phyloP scores from a whole-genome alignment of 1,140 invertebrate genomes.

The Leptopilina boulardi region DNA sequence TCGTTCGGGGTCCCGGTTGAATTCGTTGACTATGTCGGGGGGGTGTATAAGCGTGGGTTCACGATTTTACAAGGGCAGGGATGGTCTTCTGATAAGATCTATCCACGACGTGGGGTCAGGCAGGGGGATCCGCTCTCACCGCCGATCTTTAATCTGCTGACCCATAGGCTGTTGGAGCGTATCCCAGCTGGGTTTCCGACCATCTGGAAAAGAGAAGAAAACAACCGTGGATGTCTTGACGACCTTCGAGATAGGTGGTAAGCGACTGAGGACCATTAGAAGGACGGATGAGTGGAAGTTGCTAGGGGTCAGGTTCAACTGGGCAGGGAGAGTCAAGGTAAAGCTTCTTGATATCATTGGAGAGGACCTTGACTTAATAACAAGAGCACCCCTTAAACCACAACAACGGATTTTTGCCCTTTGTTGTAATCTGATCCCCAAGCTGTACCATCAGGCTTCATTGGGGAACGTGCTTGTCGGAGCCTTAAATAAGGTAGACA shows the following conservation, averaged over 20 bases:
- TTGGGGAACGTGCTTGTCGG: conserved; percentile 4
- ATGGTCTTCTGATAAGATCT: too few relatives aligned
- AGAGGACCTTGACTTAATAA: not conserved
- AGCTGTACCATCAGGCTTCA: not conserved
- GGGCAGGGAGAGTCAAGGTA: not conserved
- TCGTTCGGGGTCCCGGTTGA: not conserved
- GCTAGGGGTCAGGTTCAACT: not conserved
- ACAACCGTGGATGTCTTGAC: not conserved
- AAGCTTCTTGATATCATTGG: not conserved
- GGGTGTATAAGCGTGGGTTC: not conserved
- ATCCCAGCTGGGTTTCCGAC: not conserved
- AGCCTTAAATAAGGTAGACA: conserved; percentile 37
- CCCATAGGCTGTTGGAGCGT: not conserved
- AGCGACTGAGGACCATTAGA: not conserved
- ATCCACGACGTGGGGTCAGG: too few relatives aligned
- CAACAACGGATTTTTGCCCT: not conserved
- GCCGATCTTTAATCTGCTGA: not conserved
- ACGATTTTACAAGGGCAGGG: too few relatives aligned
- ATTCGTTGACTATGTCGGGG: conserved; percentile 32
- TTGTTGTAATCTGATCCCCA: not conserved
- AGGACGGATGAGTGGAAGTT: not conserved
- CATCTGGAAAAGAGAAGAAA: not conserved
- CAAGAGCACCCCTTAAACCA: not conserved
- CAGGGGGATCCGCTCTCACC: too few relatives aligned
- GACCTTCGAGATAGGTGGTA: not conserved